These are phyloP conservation scores for Polydrusus tereticollis DNA, from an alignment of 2,888 invertebrate genomes.

Conservation along the genomic window DNA sequence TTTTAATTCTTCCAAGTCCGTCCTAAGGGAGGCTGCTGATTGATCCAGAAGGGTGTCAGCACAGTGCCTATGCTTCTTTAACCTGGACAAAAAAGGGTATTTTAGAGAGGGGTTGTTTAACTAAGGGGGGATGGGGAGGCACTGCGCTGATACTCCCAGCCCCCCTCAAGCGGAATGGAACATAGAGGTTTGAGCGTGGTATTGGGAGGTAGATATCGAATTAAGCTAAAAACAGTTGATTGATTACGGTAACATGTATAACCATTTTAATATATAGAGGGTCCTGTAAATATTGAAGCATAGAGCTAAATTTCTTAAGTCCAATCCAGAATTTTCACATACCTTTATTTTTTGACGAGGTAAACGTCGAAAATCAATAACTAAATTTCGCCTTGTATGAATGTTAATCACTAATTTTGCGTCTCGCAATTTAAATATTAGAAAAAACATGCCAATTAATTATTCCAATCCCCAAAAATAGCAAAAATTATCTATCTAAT, in stretches of 20 bases:
- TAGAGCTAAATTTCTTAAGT: too few relatives aligned
- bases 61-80: constrained; percentile 69
- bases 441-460: background rate
- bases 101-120: constrained; percentile 9
- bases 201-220: background rate
- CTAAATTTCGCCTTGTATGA: background rate
- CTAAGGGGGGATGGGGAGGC: constrained; percentile 64
- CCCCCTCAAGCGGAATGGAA: constrained; percentile 59
- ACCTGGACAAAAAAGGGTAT: constrained; percentile 72
- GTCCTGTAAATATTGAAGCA: too few relatives aligned
- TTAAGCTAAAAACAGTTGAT: background rate
- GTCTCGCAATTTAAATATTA: background rate
- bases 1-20: constrained; percentile 36
- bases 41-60: constrained; percentile 56
- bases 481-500: background rate
- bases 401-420: background rate
- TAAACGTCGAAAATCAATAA: background rate
- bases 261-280: too few relatives aligned
- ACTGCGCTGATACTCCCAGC: constrained; percentile 68
- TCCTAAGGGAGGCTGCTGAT: constrained; percentile 41
- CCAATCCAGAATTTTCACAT: too few relatives aligned
- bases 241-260: background rate
- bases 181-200: constrained; percentile 50
- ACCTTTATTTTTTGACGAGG: too few relatives aligned
- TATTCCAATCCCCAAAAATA: too few relatives aligned